Conservation (phyloP, 2,888 invertebrate species). For the Epinotia ramella region DNA sequence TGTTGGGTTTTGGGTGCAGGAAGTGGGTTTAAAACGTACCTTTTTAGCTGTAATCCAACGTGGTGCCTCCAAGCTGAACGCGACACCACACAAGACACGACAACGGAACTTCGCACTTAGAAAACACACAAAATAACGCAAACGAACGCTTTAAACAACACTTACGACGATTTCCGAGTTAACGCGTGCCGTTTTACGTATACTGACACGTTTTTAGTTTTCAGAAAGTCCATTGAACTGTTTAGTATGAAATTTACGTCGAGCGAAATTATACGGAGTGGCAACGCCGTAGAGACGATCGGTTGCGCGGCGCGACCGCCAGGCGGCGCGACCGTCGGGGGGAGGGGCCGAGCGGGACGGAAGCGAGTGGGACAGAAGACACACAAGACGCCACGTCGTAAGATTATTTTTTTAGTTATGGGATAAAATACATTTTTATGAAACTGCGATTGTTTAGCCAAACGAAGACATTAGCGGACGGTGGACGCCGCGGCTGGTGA, state of each 20-base stretch:
- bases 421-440: slow-evolving; percentile 65
- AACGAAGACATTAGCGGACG: slow-evolving; percentile 75
- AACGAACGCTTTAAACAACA: slow-evolving; percentile 73
- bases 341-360: slow-evolving; percentile 71
- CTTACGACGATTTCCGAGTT: slow-evolving; percentile 70
- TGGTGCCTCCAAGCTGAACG: slow-evolving; percentile 74
- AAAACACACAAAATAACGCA: slow-evolving; percentile 74
- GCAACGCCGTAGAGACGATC: slow-evolving; percentile 82
- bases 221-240: slow-evolving; percentile 85
- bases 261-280: slow-evolving; percentile 86
- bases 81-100: slow-evolving; percentile 77
- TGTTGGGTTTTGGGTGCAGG: slow-evolving; percentile 4
- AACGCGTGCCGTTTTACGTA: slow-evolving; percentile 74
- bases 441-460: slow-evolving; percentile 77
- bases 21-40: slow-evolving; percentile 63
- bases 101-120: slow-evolving; percentile 77
- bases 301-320: slow-evolving; percentile 76
- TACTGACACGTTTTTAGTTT: slow-evolving; percentile 79
- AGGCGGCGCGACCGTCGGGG: slow-evolving; percentile 73
- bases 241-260: slow-evolving; percentile 85
- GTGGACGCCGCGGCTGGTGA: slow-evolving; percentile 73
- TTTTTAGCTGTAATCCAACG: slow-evolving; percentile 72
- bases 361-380: slow-evolving; percentile 65
- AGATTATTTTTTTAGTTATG: slow-evolving; percentile 71
- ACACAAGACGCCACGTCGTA: slow-evolving; percentile 46